Evolutionary conservation across 2,888 invertebrate species (phyloP).

Genomic region (Apamea monoglypha): DNA sequence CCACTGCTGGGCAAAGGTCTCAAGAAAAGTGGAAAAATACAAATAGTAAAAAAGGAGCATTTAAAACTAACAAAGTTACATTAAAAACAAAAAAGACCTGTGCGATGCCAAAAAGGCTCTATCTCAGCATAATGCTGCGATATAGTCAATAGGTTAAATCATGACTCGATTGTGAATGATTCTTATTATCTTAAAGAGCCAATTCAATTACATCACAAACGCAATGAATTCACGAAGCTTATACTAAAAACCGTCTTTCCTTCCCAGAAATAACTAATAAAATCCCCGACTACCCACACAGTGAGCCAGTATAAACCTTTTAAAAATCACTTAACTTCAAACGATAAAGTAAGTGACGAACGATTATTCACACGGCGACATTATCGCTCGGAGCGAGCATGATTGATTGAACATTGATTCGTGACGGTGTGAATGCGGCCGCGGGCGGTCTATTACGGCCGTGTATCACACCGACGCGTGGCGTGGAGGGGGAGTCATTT

Average conservation of each 20-base stretch:
- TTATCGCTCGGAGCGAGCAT: slow-evolving; percentile 60
- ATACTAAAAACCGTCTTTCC: background rate
- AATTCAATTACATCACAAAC: background rate
- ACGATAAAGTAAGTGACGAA: slow-evolving; percentile 53
- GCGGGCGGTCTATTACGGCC: slow-evolving; percentile 61
- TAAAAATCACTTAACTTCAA: slow-evolving; percentile 66
- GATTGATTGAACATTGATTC: slow-evolving; percentile 69
- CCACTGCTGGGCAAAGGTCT: too few relatives aligned
- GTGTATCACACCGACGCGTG: slow-evolving; percentile 56
- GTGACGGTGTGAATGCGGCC: slow-evolving; percentile 62
- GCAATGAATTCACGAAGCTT: background rate
- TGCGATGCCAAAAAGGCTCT: too few relatives aligned
- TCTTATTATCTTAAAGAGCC: background rate
- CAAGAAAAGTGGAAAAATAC: too few relatives aligned
- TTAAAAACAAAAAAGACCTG: too few relatives aligned
- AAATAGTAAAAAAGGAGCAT: too few relatives aligned
- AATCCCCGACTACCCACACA: slow-evolving; percentile 31
- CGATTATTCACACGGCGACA: slow-evolving; percentile 65
- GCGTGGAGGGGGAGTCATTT: slow-evolving; percentile 43
- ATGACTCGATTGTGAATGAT: background rate
- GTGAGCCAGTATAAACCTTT: slow-evolving; percentile 53
- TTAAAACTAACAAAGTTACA: too few relatives aligned
- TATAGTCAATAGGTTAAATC: background rate
- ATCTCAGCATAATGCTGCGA: too few relatives aligned
- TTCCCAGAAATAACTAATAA: slow-evolving; percentile 18